Percentiles rank a stretch among this genome's conserved stretches.
Conservation (phyloP, 2,113 vertebrate genomes). For the Gymnarchus niloticus region DNA sequence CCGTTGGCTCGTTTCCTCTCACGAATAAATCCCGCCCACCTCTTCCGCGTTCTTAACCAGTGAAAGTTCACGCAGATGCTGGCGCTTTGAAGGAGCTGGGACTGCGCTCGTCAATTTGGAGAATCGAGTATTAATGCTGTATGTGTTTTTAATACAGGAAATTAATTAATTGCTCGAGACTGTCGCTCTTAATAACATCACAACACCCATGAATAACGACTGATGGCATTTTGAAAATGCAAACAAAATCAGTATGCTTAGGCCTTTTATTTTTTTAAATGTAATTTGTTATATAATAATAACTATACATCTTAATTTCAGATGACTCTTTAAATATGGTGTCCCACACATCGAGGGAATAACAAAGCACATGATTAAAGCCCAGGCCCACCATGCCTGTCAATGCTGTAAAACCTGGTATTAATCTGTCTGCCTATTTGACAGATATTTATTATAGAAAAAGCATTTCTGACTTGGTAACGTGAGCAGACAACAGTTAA, state of each 20-base stretch:
- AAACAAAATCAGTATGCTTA: not conserved
- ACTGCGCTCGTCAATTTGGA: constrained; percentile 67
- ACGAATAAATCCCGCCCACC: constrained; percentile 30
- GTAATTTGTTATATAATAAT: not conserved
- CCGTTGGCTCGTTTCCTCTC: constrained; percentile 32
- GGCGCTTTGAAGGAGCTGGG: constrained; percentile 51
- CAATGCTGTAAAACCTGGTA: not conserved
- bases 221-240: not conserved
- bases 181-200: constrained; percentile 9
- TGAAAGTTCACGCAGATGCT: constrained; percentile 58
- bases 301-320: not conserved
- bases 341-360: not conserved
- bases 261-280: not conserved
- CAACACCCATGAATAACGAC: not conserved
- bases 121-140: constrained; percentile 60
- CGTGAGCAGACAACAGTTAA: not conserved
- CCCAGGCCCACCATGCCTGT: not conserved
- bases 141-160: constrained; percentile 69
- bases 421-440: not conserved
- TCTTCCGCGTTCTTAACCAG: constrained; percentile 53
- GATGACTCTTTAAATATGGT: not conserved
- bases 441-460: not conserved
- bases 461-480: not conserved
- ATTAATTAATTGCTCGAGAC: constrained; percentile 58
- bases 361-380: not conserved